Evolutionary conservation across 2,113 vertebrate genomes (phyloP), one percentile per base, ranked within the genome.

Genomic region (Alectura lathami): DNA sequence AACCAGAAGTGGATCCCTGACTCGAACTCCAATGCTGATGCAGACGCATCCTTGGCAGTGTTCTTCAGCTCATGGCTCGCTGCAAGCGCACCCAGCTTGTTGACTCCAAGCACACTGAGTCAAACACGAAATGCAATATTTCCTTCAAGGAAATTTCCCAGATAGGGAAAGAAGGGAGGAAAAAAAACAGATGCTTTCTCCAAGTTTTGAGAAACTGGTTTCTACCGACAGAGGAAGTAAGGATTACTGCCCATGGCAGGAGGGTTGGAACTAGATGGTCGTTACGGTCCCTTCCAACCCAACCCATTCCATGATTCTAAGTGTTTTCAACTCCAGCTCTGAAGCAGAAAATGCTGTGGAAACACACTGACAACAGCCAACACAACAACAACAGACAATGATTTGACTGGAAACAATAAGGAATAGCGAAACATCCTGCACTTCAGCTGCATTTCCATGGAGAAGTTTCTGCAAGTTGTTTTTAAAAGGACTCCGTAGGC

Each of bases 11-110:
- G 12, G 48, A 68, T 45, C 59, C n/a, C 53, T 74, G 76, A 81
- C 45, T 86, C 45, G 14, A 83, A 15, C 88, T 42, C 75, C 17
- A 8, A 27, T 8, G 27, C 17, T 48, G 7, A 16, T 0, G 24
- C 6, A 60, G 51, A 60, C 29, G 66, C 29, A 64, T 45, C 51
- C 53, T 72, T 48, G 74, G 13, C 36, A 66, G 5, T 0, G 3
- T 6, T 15, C 77, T 79, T 40, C 38, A 68, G 60, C 34, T 42
- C 9, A 2, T 2, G 8, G 23, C 13, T 20, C 34, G n/a, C 48
- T 3, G 1, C 2, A 3, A 42, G 64, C 34, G 50, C 38, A n/a
- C 4, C 2, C 10, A 23, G 17, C 60, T 47, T 0, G 0, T 0
- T 21, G 72, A 40, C 24, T 40, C 38, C 12, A 2, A 56, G 14